phyloP scores from a whole-genome alignment of 1,140 invertebrate genomes.

The Mylabris phalerata region DNA sequence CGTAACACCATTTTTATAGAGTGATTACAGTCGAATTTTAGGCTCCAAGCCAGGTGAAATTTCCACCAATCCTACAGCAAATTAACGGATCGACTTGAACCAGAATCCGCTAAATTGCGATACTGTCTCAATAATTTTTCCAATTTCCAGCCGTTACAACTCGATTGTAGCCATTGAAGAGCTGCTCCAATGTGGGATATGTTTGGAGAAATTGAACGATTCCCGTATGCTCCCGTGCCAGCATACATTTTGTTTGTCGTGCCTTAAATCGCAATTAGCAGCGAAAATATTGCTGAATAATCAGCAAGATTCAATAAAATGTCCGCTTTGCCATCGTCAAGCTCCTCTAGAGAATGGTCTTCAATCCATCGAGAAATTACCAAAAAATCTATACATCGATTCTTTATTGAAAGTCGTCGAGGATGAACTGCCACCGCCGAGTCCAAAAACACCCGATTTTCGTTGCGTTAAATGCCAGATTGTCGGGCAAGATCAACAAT shows the following conservation, averaged over 20 bases:
- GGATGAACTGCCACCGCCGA: slow-evolving; percentile 24
- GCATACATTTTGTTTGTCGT: slow-evolving; percentile 65
- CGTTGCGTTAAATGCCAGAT: slow-evolving; percentile 44
- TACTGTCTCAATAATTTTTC: too few species aligned
- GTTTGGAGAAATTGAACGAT: slow-evolving; percentile 56
- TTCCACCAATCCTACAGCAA: too few species aligned
- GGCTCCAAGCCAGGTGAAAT: too few species aligned
- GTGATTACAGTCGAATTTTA: too few species aligned
- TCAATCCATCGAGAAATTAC: slow-evolving; percentile 45
- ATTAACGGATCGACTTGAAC: too few species aligned
- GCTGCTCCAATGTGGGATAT: slow-evolving; percentile 63
- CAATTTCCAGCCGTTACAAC: slow-evolving; percentile 1
- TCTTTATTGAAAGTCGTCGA: slow-evolving; percentile 43
- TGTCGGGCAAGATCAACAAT: slow-evolving; percentile 42
- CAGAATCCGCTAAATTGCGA: too few species aligned
- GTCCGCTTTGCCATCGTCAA: slow-evolving; percentile 35
- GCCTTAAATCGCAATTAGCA: slow-evolving; percentile 47
- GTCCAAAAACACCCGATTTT: slow-evolving; percentile 31
- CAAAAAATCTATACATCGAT: slow-evolving; percentile 53
- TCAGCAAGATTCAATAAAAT: slow-evolving; percentile 18
- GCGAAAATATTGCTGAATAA: slow-evolving; percentile 10
- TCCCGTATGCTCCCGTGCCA: slow-evolving; percentile 69
- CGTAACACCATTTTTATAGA: too few species aligned
- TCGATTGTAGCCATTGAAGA: slow-evolving; percentile 54
- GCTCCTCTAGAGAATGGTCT: slow-evolving; percentile 37